phyloP scores from a whole-genome alignment of 2,113 vertebrate genomes.

The Cavia aperea region DNA sequence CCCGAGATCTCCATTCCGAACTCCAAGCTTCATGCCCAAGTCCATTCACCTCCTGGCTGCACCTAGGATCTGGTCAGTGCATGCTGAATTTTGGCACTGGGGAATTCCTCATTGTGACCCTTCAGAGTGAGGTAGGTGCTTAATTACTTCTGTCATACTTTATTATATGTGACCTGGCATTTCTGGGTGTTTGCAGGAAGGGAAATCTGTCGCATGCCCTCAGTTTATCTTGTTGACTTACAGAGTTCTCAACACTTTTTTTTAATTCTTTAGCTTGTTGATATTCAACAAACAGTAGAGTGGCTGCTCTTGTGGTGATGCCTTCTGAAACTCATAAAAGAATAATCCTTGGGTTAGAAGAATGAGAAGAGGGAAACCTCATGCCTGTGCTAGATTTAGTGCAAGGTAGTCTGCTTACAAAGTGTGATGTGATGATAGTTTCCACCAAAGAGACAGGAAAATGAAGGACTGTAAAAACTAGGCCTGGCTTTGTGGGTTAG shows the following conservation, averaged over 20 bases:
- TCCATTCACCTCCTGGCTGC: neutral
- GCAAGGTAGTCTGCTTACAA: neutral
- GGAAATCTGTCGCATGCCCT: neutral
- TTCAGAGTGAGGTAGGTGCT: neutral
- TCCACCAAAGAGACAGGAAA: neutral
- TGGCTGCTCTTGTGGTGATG: neutral
- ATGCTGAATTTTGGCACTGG: neutral
- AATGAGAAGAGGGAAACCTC: neutral
- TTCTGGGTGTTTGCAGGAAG: neutral
- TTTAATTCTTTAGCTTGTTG: neutral
- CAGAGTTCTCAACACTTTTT: neutral
- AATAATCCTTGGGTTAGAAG: neutral
- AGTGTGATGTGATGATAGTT: neutral
- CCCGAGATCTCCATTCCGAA: neutral
- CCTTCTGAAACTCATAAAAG: neutral
- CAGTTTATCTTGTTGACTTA: neutral
- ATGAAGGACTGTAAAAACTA: neutral
- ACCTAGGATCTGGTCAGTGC: neutral
- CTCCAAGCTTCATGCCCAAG: too few species aligned
- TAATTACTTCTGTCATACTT: neutral
- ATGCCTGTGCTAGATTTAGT: neutral
- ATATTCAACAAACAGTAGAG: neutral
- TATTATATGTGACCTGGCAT: neutral
- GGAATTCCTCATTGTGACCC: neutral
- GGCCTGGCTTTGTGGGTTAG: neutral